These are phyloP conservation scores for Sinohyriopsis cumingii DNA, from an alignment of 2,888 invertebrate species.

Conservation along the genomic window DNA sequence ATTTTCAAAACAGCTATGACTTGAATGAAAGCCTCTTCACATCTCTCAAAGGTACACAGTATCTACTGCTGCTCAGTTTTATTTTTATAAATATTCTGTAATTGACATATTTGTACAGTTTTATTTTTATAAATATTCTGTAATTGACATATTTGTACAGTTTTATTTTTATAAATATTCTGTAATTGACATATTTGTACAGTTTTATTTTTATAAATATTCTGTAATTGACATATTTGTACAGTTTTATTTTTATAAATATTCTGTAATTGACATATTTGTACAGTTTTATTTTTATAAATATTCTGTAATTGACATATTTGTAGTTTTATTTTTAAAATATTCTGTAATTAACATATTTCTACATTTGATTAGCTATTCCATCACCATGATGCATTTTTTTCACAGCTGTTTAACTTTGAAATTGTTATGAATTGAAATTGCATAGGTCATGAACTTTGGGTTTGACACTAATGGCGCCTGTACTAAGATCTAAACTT, in stretches of 20 bases:
- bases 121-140: not conserved
- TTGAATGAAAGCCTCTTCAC: constrained; percentile 68
- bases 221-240: not conserved
- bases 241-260: not conserved
- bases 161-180: not conserved
- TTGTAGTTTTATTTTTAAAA: not conserved
- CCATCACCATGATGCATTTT: not conserved
- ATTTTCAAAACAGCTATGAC: constrained; percentile 67
- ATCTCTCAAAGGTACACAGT: constrained; percentile 57
- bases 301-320: not conserved
- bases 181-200: not conserved
- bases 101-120: not conserved
- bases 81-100: not conserved
- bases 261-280: not conserved
- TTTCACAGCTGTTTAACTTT: too few species aligned
- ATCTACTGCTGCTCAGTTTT: not conserved
- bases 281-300: not conserved
- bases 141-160: not conserved
- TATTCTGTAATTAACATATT: not conserved
- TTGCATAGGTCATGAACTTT: too few species aligned
- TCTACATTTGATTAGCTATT: not conserved
- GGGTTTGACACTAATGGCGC: too few species aligned
- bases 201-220: not conserved
- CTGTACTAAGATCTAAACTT: too few species aligned
- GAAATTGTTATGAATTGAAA: too few species aligned